Evolutionary conservation across 2,113 vertebrate species (phyloP).

Genomic region (Uropsilus gracilis): DNA sequence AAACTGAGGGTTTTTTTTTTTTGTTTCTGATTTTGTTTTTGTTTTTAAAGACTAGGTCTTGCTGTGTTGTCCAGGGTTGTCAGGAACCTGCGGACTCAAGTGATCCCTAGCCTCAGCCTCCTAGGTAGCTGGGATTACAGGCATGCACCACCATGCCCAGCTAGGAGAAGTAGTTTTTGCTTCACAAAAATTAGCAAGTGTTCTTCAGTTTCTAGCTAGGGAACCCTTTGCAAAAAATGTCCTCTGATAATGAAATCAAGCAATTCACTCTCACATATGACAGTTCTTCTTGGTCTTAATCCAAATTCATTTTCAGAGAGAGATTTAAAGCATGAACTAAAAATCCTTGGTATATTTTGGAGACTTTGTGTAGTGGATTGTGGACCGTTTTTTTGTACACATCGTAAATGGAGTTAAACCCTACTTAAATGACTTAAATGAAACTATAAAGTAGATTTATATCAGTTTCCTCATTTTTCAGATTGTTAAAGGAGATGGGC

Average conservation of each 20-base stretch:
- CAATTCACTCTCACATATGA: not conserved
- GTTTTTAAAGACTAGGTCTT: too few relatives aligned
- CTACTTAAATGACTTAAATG: not conserved
- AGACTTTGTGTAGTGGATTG: not conserved
- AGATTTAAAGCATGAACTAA: not conserved
- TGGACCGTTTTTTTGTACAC: not conserved
- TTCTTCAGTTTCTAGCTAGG: not conserved
- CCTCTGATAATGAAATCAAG: not conserved
- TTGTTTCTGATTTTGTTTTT: too few relatives aligned
- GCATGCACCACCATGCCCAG: too few relatives aligned
- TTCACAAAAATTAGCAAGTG: not conserved
- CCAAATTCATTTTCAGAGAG: not conserved
- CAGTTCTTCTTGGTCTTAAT: not conserved
- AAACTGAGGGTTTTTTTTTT: too few relatives aligned
- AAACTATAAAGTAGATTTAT: not conserved
- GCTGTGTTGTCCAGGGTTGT: too few relatives aligned
- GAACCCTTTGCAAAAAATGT: not conserved
- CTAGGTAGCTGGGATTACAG: too few relatives aligned
- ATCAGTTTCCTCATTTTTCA: constrained; percentile 60
- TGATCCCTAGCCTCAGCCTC: too few relatives aligned
- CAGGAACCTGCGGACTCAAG: too few relatives aligned
- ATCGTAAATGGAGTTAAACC: not conserved
- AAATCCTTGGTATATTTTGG: not conserved
- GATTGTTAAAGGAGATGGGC: constrained; percentile 91
- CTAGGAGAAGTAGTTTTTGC: not conserved